These are phyloP conservation scores for Venustoraphidia nigricollis DNA, from an alignment of 2,888 invertebrate genomes.

Conservation along the genomic window DNA sequence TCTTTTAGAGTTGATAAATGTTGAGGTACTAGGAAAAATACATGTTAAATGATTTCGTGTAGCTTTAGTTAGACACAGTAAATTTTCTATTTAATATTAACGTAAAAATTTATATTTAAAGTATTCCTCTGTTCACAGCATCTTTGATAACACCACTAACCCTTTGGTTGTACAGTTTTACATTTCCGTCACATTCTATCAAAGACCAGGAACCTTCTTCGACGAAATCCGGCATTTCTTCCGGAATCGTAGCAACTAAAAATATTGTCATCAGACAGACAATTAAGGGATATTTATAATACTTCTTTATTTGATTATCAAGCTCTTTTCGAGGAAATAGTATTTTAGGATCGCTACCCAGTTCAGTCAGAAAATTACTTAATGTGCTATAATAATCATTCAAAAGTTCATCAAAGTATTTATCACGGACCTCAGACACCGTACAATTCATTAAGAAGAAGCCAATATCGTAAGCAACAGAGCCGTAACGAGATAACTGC, in stretches of 20 bases:
- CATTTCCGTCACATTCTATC: not conserved
- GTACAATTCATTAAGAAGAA: not conserved
- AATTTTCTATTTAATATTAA: no score
- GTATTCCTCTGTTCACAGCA: not conserved
- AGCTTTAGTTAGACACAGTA: no score
- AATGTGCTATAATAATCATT: not conserved
- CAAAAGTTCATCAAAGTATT: not conserved
- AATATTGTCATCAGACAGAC: not conserved
- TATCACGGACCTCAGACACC: not conserved
- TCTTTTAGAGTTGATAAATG: no score
- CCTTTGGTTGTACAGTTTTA: not conserved
- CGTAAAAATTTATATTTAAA: not conserved
- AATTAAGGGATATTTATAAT: not conserved
- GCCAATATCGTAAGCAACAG: not conserved
- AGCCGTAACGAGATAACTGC: not conserved
- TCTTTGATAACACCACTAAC: not conserved
- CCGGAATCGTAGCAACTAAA: not conserved
- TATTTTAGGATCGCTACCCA: not conserved
- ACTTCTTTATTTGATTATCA: slow-evolving; percentile 1
- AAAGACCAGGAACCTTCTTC: no score
- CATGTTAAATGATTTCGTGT: no score
- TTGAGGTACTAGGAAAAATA: no score
- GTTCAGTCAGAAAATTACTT: not conserved
- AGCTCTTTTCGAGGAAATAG: not conserved
- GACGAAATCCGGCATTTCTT: not conserved